Percentiles rank a stretch among this genome's conserved stretches.
Evolutionary conservation across 2,888 invertebrate genomes (phyloP).

Genomic region (Exocentrus adspersus): DNA sequence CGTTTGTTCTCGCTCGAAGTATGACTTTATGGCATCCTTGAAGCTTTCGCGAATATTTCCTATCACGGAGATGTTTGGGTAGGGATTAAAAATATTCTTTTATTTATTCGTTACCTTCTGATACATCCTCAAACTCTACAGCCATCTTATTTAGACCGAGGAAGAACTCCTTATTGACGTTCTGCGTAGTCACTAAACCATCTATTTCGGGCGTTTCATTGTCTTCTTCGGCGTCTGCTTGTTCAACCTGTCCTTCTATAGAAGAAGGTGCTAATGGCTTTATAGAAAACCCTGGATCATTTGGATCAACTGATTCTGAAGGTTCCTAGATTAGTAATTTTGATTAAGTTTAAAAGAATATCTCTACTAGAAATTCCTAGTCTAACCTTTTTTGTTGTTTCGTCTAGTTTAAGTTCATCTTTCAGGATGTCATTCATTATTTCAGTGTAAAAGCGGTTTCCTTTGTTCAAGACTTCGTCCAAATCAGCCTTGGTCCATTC

Average conservation of each 20-base stretch:
- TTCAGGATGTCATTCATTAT: conserved; percentile 50
- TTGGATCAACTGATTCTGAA: too few species aligned
- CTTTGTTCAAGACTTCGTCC: conserved; percentile 57
- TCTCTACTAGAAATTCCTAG: too few species aligned
- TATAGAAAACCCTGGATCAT: too few species aligned
- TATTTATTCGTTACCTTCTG: conserved; percentile 42
- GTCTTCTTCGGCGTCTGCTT: conserved; percentile 8
- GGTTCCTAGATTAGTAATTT: too few species aligned
- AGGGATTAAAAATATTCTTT: too few species aligned
- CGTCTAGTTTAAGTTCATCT: conserved; percentile 29
- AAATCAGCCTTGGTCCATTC: conserved; percentile 56
- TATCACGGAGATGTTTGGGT: too few species aligned
- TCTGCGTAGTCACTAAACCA: conserved; percentile 50
- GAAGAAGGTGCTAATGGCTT: too few species aligned
- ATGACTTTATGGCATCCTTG: conserved; percentile 37
- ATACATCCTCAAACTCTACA: conserved; percentile 42
- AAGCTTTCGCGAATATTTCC: conserved; percentile 46
- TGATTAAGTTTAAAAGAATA: too few species aligned
- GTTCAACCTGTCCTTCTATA: too few species aligned
- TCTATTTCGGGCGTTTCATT: conserved; percentile 25
- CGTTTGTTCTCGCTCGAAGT: conserved; percentile 41
- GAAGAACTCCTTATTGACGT: conserved; percentile 55
- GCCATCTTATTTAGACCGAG: conserved; percentile 58
- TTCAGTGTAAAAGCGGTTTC: conserved; percentile 54
- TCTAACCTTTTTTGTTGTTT: too few species aligned